Evolutionary conservation across 2,113 vertebrate genomes (phyloP).

Genomic region (Entelurus aequoreus): DNA sequence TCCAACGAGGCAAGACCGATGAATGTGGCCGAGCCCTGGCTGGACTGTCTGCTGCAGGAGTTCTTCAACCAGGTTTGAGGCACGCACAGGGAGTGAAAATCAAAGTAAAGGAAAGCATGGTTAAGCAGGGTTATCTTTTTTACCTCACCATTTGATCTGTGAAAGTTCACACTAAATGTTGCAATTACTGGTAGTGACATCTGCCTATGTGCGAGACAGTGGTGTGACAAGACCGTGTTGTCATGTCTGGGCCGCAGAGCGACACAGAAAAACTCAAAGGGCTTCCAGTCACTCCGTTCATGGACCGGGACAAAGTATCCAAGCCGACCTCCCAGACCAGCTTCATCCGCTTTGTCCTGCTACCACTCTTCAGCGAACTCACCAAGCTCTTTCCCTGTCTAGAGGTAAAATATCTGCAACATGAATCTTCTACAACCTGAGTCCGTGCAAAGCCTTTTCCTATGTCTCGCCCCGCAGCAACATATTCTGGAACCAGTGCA

Average conservation of each 20-base stretch:
- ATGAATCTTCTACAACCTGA: neutral
- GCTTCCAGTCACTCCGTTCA: conserved; percentile 72
- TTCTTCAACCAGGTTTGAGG: conserved; percentile 74
- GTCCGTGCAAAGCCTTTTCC: neutral
- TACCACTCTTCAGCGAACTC: conserved; percentile 71
- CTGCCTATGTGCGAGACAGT: neutral
- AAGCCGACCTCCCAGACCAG: conserved; percentile 72
- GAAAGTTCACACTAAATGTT: neutral
- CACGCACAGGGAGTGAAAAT: neutral
- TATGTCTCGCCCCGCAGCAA: conserved; percentile 42
- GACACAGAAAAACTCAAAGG: conserved; percentile 74
- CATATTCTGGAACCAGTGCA: conserved; percentile 71
- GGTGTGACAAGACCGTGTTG: neutral
- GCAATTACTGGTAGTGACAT: neutral
- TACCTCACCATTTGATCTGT: neutral
- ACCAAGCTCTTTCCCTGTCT: conserved; percentile 71
- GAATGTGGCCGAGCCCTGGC: conserved; percentile 73
- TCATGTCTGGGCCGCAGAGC: conserved; percentile 49
- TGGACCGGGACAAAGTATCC: conserved; percentile 75
- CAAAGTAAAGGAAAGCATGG: neutral
- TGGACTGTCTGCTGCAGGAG: conserved; percentile 75
- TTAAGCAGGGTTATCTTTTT: neutral
- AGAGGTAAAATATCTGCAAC: conserved; percentile 47
- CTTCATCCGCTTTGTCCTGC: conserved; percentile 72
- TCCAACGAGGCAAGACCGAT: conserved; percentile 73